These are phyloP conservation scores for Oscheius onirici DNA, from an alignment of 2,888 invertebrate genomes.

Conservation along the genomic window DNA sequence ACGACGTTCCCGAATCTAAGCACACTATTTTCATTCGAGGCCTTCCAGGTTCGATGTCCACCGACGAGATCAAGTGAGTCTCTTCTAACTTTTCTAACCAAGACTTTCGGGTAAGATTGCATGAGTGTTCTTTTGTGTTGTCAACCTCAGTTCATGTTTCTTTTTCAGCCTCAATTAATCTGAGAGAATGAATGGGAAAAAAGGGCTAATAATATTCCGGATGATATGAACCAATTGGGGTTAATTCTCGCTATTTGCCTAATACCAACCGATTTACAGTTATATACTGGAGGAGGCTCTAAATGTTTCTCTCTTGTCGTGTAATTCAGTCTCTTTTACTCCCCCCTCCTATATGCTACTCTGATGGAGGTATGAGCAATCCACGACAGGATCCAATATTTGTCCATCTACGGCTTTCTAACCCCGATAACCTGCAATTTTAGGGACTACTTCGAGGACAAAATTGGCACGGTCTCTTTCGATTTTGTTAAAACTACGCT, in stretches of 20 bases:
- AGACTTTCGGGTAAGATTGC: background rate
- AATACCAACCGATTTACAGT: background rate
- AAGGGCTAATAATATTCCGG: background rate
- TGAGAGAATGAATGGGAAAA: no score
- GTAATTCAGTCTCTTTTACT: no score
- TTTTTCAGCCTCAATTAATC: constrained; percentile 6
- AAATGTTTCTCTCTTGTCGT: background rate
- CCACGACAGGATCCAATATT: background rate
- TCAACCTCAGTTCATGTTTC: background rate
- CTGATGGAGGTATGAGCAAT: background rate
- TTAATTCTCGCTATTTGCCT: background rate
- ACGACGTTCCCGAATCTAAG: constrained; percentile 68
- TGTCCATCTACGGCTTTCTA: background rate
- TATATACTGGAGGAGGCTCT: background rate
- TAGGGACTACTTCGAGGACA: constrained; percentile 68
- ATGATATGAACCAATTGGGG: background rate
- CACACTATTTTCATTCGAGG: constrained; percentile 66
- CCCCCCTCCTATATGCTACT: background rate
- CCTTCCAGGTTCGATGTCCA: constrained; percentile 48
- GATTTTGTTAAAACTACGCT: constrained; percentile 67
- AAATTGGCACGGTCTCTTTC: constrained; percentile 64
- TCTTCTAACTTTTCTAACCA: no score
- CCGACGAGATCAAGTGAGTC: constrained; percentile 61
- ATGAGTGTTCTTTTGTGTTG: background rate
- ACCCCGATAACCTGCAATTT: constrained; percentile 30